A percentile compares a stretch with the other conserved stretches of the same genome.
Conservation (phyloP, 2,888 invertebrate genomes). For the Papilio protenor region DNA sequence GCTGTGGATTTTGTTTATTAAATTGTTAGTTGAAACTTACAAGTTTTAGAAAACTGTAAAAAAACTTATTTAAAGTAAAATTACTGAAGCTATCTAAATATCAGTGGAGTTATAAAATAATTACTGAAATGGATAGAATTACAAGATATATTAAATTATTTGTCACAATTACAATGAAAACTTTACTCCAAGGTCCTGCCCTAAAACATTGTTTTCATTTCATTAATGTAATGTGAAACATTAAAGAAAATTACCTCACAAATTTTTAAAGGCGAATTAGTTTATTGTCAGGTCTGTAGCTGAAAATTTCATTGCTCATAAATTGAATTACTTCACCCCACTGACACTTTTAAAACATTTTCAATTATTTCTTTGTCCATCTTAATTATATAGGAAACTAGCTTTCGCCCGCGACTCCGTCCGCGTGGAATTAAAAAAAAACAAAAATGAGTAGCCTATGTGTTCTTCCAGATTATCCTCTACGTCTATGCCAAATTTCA, state of each 20-base stretch:
- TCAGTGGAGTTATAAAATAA: constrained; percentile 38
- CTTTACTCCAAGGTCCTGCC: not conserved
- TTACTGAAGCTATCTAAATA: too few species aligned
- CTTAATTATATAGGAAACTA: too few species aligned
- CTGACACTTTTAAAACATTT: not conserved
- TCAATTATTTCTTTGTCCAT: not conserved
- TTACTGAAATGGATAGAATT: not conserved
- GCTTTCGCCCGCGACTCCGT: too few species aligned
- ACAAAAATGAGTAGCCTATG: too few species aligned
- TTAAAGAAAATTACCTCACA: constrained; percentile 51
- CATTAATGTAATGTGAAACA: constrained; percentile 18
- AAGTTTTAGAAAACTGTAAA: too few species aligned
- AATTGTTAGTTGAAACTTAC: not conserved
- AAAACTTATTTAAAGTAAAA: too few species aligned
- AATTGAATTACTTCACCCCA: not conserved
- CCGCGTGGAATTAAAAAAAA: too few species aligned
- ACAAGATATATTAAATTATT: not conserved
- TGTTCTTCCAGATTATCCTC: too few species aligned
- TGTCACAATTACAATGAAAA: not conserved
- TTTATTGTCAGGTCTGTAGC: not conserved
- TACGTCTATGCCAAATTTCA: too few species aligned
- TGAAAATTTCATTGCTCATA: not conserved
- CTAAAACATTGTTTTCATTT: constrained; percentile 2
- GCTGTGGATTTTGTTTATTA: not conserved
- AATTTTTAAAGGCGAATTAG: not conserved